phyloP scores from a whole-genome alignment of 2,113 vertebrate species.

The Zeus faber region DNA sequence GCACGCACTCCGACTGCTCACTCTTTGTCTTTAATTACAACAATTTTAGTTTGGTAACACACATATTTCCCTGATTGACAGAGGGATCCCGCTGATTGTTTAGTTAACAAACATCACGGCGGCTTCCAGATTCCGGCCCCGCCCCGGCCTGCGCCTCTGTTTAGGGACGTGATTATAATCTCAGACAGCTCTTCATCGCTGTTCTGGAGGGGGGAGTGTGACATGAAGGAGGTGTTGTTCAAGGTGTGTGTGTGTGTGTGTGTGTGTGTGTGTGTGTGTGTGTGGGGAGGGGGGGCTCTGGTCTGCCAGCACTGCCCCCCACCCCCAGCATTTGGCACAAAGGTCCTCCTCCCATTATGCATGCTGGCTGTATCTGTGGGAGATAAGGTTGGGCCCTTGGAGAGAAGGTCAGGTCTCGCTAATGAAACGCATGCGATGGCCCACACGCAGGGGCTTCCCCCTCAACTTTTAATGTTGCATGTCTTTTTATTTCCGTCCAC shows the following conservation, averaged over 20 bases:
- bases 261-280: neutral
- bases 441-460: conserved; percentile 25
- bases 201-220: conserved; percentile 25
- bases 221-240: no score
- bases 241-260: neutral
- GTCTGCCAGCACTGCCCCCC: no score
- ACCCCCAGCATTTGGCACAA: conserved; percentile 61
- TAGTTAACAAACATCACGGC: conserved; percentile 3
- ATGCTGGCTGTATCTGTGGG: conserved; percentile 51
- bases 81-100: conserved; percentile 16
- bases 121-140: neutral
- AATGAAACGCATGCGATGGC: conserved; percentile 58
- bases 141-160: neutral
- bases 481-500: conserved; percentile 26
- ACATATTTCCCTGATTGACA: conserved; percentile 42
- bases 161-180: conserved; percentile 17
- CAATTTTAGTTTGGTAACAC: conserved; percentile 47
- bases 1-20: conserved; percentile 6
- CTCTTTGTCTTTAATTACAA: conserved; percentile 63
- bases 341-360: conserved; percentile 56
- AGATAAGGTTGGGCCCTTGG: conserved; percentile 44
- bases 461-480: conserved; percentile 29
- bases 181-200: conserved; percentile 28
- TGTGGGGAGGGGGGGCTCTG: neutral
- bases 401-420: conserved; percentile 59